Evolutionary conservation across 1,140 invertebrate species (phyloP).

Genomic region (Philotrypesis tridentata): DNA sequence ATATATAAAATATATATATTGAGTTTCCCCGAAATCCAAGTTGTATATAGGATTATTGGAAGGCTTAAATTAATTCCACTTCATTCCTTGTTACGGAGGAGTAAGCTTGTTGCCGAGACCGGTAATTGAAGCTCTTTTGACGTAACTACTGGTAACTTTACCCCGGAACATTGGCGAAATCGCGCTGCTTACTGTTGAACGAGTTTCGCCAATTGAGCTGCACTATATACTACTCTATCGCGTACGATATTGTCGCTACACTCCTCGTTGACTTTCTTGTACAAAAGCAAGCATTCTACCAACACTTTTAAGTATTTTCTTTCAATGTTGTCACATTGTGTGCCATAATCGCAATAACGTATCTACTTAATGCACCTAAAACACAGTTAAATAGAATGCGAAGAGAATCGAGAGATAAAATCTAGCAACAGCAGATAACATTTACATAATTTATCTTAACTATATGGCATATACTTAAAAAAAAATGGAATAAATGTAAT

Average conservation of each 20-base stretch:
- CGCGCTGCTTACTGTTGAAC: background rate
- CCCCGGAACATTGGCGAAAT: background rate
- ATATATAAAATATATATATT: background rate
- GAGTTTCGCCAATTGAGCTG: background rate
- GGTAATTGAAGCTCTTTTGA: background rate
- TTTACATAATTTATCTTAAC: too few species aligned
- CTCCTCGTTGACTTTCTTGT: too few species aligned
- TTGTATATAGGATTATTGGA: background rate
- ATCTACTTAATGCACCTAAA: too few species aligned
- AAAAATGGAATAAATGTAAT: too few species aligned
- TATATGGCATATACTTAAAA: too few species aligned
- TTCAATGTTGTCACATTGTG: too few species aligned
- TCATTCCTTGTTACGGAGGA: background rate
- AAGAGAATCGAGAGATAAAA: too few species aligned
- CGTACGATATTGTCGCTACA: background rate
- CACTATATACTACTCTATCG: background rate
- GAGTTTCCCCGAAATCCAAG: background rate
- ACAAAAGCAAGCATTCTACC: too few species aligned
- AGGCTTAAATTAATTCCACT: background rate
- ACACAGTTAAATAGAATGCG: too few species aligned
- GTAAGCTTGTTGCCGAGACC: background rate
- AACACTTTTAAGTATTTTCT: too few species aligned
- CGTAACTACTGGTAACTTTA: background rate
- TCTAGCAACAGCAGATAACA: too few species aligned
- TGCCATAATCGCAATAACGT: too few species aligned